These are phyloP conservation scores for Neoniphon sammara DNA, from an alignment of 2,797 vertebrate species.

Conservation along the genomic window DNA sequence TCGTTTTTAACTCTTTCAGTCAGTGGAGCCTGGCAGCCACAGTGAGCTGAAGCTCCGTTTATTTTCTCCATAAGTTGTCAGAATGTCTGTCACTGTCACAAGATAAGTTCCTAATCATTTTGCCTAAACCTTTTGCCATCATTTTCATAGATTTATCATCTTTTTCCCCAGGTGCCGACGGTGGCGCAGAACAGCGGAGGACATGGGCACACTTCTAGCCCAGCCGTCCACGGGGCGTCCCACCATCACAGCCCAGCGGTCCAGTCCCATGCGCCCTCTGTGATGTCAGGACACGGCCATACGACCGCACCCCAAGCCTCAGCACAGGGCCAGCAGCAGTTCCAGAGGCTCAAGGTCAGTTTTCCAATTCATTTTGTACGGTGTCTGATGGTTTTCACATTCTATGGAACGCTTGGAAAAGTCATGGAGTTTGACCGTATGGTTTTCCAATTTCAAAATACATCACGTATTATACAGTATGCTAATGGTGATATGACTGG, in stretches of 20 bases:
- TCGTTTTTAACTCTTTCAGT: background rate
- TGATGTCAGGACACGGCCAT: slow-evolving; percentile 90
- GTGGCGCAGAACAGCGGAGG: slow-evolving; percentile 91
- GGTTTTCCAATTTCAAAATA: too few relatives aligned
- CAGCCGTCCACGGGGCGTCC: slow-evolving; percentile 88
- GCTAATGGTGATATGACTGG: too few relatives aligned
- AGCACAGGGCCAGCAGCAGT: slow-evolving; percentile 96
- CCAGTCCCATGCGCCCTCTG: slow-evolving; percentile 89
- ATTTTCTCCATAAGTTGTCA: background rate
- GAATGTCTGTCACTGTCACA: background rate
- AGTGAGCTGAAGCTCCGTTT: background rate
- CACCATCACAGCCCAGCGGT: slow-evolving; percentile 90
- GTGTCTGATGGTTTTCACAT: background rate
- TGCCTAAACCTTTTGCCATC: too few relatives aligned
- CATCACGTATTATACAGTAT: too few relatives aligned
- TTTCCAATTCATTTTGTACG: background rate
- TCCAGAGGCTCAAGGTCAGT: slow-evolving; percentile 96
- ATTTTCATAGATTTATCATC: background rate
- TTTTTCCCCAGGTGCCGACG: slow-evolving; percentile 85
- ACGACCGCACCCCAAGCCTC: slow-evolving; percentile 88
- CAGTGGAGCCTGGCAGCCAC: background rate
- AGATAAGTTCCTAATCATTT: background rate
- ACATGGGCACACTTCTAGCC: slow-evolving; percentile 88
- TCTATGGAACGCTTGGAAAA: background rate
- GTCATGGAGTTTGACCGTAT: too few relatives aligned